Base-by-base conservation (phyloP, 2,797 vertebrate genomes). In the Mormyrus proboscirostris region DNA sequence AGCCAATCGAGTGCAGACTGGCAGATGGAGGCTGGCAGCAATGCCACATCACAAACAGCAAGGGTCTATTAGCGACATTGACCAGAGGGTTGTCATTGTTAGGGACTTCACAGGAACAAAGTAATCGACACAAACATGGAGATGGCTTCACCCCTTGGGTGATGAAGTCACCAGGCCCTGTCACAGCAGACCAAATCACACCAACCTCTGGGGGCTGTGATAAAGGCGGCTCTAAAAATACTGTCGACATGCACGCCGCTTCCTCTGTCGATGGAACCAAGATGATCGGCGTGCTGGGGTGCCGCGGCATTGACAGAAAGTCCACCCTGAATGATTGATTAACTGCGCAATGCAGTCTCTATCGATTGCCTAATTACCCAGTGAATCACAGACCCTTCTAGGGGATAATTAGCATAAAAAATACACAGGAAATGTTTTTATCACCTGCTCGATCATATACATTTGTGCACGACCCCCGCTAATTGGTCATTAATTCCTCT, bases 311-410 rank as follows among this genome's bases (percentile, higher is more conserved):
- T 85, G 62, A 86, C 88, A 47, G 88, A 69, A 76, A 88, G 33
- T 33, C 55, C 22, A 47, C 51, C 89, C 88, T 50, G 82, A 91
- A 88, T 51, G 88, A 92, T 92, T 89, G 92, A 91, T 92, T 92
- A 89, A 89, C 51, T 82, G 84, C 83, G 90, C 89, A 50, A 90
- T 90, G 90, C 50, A 91, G 53, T 89, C 90, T 88, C 90, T 88
- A 85, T 62, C n/a, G 82, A 89, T 86, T 86, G 14, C 0, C 82
- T 62, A 87, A 92, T 92, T 92, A 92, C 91, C 90, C 90, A 59
- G 59, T 87, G 88, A 93, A 91, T 86, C 87, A 44, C 22, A 19
- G 14, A 50, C 53, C 41, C 55, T 85, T 86, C 53, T 41, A 38
- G 47, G 83, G 83, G 90, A 89, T 90, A 92, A 92, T 92, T 92